Percentiles rank a stretch among this genome's conserved stretches.
Conservation (phyloP, 2,797 vertebrate genomes). For the Numenius phaeopus region DNA sequence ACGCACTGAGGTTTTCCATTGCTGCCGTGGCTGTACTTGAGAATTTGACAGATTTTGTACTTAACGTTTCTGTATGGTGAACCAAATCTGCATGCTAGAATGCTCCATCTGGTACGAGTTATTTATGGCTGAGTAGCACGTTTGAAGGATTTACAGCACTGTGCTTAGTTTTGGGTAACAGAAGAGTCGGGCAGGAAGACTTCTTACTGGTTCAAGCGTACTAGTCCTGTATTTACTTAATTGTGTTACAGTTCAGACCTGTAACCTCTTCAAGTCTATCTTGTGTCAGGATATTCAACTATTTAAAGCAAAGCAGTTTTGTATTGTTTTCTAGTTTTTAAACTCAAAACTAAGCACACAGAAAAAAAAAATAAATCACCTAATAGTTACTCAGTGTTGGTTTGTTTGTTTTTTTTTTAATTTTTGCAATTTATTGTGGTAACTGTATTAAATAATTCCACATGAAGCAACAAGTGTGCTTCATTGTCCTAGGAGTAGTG, state of each 20-base stretch:
- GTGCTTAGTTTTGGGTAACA: background rate
- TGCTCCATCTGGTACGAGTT: background rate
- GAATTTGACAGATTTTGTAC: background rate
- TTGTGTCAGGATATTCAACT: background rate
- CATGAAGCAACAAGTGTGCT: background rate
- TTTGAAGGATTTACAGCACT: background rate
- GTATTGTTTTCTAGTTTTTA: background rate
- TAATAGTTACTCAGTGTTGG: background rate
- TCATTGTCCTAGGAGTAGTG: background rate
- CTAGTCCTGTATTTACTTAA: background rate
- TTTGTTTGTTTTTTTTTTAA: background rate
- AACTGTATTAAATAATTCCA: background rate
- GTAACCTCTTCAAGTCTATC: background rate
- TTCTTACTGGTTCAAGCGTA: background rate
- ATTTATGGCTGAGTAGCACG: background rate
- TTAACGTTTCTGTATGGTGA: background rate
- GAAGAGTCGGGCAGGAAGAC: background rate
- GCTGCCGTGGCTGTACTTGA: background rate
- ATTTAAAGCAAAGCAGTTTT: background rate
- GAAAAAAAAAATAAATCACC: background rate
- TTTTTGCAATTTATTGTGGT: background rate
- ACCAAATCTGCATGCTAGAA: background rate
- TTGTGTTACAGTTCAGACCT: background rate
- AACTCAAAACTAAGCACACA: background rate
- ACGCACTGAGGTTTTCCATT: background rate